Evolutionary conservation across 2,888 invertebrate species (phyloP).

Genomic region (Myopa tessellatipennis): DNA sequence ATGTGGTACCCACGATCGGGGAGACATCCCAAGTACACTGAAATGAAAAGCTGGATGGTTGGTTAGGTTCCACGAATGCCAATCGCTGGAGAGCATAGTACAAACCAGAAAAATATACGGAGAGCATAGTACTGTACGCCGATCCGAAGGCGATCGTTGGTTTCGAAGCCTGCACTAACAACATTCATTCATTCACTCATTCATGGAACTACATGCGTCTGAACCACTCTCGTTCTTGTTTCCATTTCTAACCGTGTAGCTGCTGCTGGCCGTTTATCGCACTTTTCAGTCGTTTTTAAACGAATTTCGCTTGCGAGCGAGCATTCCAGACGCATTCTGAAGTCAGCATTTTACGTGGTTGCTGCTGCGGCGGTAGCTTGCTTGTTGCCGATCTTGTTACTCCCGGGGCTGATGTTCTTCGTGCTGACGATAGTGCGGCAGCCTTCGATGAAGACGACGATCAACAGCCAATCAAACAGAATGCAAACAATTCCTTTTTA

Average conservation of each 20-base stretch:
- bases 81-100: no score
- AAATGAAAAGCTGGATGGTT: neutral
- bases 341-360: conserved; percentile 15
- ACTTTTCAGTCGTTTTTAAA: conserved; percentile 29
- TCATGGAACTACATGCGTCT: no score
- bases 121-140: no score
- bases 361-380: neutral
- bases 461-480: conserved; percentile 30
- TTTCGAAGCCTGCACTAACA: no score
- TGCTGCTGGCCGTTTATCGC: neutral
- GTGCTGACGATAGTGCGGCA: conserved; percentile 10
- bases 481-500: conserved; percentile 40
- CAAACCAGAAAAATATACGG: no score
- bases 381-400: neutral
- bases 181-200: no score
- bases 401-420: neutral
- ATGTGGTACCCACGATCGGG: neutral
- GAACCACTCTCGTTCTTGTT: neutral
- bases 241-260: neutral
- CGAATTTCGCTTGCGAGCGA: conserved; percentile 26
- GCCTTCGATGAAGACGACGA: conserved; percentile 27
- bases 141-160: no score
- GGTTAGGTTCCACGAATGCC: no score
- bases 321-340: conserved; percentile 33
- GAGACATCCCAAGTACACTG: neutral